Conservation (phyloP, 2,797 vertebrate species). For the Xenopus petersii region DNA sequence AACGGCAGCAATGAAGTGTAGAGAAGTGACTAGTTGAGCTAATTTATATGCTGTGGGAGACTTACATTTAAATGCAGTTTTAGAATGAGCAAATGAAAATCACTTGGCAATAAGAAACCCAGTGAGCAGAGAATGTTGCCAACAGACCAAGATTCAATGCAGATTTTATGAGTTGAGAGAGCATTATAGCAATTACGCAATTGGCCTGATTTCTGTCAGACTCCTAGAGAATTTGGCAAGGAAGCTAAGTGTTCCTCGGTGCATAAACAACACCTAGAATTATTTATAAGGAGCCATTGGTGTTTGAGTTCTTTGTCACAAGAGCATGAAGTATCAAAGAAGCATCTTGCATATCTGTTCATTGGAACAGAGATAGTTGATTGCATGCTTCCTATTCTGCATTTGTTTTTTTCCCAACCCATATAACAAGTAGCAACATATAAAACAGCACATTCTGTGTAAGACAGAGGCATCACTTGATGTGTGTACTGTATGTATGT, state of each 20-base stretch:
- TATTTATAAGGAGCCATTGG: conserved; percentile 52
- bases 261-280: conserved; percentile 51
- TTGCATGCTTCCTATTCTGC: background rate
- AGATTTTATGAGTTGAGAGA: conserved; percentile 46
- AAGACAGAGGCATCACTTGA: too few relatives aligned
- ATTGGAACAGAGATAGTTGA: conserved; percentile 1
- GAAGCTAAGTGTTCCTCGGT: conserved; percentile 30
- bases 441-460: background rate
- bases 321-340: conserved; percentile 34
- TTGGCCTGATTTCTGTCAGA: conserved; percentile 54
- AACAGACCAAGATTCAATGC: conserved; percentile 48
- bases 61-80: conserved; percentile 33
- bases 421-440: background rate
- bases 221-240: conserved; percentile 48
- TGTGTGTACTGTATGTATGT: too few relatives aligned
- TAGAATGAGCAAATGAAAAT: conserved; percentile 20
- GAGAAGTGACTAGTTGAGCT: conserved; percentile 46
- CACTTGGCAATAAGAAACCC: conserved; percentile 47
- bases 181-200: conserved; percentile 50
- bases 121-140: conserved; percentile 32
- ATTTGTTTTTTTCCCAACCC: background rate
- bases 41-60: conserved; percentile 50
- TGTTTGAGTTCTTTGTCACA: conserved; percentile 47
- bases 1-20: conserved; percentile 44
- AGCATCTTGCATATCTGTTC: conserved; percentile 28